These are phyloP conservation scores for Bombus impatiens DNA, from an alignment of 1,140 invertebrate genomes.

Conservation along the genomic window DNA sequence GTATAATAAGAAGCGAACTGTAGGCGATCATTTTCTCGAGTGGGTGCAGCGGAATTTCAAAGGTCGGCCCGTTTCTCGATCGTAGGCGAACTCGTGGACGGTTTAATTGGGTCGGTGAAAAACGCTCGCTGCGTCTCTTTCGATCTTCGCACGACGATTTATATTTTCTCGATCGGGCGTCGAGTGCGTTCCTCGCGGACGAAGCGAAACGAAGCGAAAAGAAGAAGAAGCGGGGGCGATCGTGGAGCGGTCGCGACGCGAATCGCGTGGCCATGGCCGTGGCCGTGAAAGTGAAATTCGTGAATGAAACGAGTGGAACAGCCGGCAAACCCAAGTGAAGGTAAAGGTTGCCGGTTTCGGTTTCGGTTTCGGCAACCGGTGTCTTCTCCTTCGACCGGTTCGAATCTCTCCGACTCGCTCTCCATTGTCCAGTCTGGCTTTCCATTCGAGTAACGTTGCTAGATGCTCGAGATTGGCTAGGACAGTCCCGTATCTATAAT, in stretches of 20 bases:
- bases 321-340: constrained; percentile 66
- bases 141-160: not conserved
- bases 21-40: not conserved
- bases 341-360: constrained; percentile 68
- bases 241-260: constrained; percentile 41
- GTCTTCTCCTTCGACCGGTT: not conserved
- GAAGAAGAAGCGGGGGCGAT: constrained; percentile 38
- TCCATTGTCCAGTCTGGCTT: too few relatives aligned
- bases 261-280: constrained; percentile 76
- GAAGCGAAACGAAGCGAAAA: not conserved
- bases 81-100: not conserved
- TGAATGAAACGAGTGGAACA: constrained; percentile 75
- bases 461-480: too few relatives aligned
- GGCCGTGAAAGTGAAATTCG: constrained; percentile 81
- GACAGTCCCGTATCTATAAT: too few relatives aligned
- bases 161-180: not conserved
- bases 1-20: not conserved
- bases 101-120: not conserved
- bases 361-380: constrained; percentile 39
- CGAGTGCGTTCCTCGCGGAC: not conserved
- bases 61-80: not conserved
- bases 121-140: not conserved
- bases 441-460: not conserved
- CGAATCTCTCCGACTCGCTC: not conserved
- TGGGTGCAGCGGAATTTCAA: not conserved